Conservation (phyloP, 2,113 vertebrate species). For the Sturnira hondurensis region DNA sequence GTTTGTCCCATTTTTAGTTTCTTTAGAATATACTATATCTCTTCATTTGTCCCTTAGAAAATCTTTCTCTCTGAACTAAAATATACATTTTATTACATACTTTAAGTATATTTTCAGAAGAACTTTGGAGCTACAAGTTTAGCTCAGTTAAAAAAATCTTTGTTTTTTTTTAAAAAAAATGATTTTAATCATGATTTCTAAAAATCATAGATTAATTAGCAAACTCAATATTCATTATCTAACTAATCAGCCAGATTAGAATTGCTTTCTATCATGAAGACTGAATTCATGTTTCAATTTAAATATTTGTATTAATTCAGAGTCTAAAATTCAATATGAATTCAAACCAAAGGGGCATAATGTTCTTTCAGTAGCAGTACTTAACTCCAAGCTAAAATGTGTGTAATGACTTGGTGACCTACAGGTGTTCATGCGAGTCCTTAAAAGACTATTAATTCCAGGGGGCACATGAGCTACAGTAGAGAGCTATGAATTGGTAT, state of each 20-base stretch:
- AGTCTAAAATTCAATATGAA: constrained; percentile 4
- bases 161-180: too few relatives aligned
- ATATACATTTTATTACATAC: neutral
- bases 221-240: neutral
- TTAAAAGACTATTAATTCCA: neutral
- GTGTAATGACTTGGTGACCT: neutral
- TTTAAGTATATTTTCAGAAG: neutral
- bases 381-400: neutral
- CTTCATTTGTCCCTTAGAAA: neutral
- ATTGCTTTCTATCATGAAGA: neutral
- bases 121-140: neutral
- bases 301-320: neutral
- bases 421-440: neutral
- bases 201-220: neutral
- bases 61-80: neutral
- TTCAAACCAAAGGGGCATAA: neutral
- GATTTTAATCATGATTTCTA: too few relatives aligned
- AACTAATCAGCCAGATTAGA: neutral
- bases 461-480: neutral
- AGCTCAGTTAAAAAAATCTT: too few relatives aligned
- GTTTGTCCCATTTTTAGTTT: neutral
- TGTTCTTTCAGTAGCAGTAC: neutral
- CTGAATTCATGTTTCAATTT: neutral
- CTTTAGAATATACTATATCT: neutral
- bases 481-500: neutral